Evolutionary conservation across 2,113 vertebrate species (phyloP).

Genomic region (Pygathrix nemaeus): DNA sequence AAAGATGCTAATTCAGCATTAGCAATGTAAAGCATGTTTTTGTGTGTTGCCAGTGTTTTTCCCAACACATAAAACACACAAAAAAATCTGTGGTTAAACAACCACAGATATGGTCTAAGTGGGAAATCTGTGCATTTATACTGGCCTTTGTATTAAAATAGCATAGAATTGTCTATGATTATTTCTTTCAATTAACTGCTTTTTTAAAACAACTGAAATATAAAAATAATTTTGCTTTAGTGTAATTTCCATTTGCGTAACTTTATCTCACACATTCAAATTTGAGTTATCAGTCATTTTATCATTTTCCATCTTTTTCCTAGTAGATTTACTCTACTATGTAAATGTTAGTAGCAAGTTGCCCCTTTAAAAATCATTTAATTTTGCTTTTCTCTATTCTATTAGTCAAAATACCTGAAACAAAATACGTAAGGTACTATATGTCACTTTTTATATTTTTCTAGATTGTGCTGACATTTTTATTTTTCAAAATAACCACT

Average conservation of each 20-base stretch:
- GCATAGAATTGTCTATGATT: background rate
- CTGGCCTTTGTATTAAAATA: background rate
- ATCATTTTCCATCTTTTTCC: background rate
- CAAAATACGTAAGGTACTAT: background rate
- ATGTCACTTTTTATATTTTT: background rate
- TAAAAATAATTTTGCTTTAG: slow-evolving; percentile 52
- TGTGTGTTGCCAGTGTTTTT: background rate
- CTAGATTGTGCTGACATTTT: background rate
- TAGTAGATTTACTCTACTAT: background rate
- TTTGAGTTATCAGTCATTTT: background rate
- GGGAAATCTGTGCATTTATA: background rate
- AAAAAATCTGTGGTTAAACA: background rate
- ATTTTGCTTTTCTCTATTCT: slow-evolving; percentile 15
- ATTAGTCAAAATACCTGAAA: background rate
- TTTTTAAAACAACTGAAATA: background rate
- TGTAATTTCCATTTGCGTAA: background rate
- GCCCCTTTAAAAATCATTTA: slow-evolving; percentile 8
- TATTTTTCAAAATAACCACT: background rate
- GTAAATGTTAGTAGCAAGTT: background rate
- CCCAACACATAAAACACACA: too few species aligned
- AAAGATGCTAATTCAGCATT: slow-evolving; percentile 7
- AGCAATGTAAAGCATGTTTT: background rate
- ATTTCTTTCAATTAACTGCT: background rate
- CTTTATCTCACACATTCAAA: background rate
- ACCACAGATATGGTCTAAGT: background rate